phyloP scores from a whole-genome alignment of 2,113 vertebrate genomes.

The Ibidorhyncha struthersii region DNA sequence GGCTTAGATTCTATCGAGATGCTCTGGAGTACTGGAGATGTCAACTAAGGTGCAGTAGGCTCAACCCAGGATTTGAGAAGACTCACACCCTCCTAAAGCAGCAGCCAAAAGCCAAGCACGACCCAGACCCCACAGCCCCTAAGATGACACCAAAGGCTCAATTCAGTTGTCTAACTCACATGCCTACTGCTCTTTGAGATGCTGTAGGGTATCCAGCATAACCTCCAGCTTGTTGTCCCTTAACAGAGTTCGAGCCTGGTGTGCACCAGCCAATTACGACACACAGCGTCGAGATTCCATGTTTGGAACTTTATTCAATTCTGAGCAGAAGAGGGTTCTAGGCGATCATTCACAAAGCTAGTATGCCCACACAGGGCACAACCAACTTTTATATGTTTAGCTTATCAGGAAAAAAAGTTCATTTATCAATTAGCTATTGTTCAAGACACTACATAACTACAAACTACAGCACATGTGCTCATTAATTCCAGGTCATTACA shows the following conservation, averaged over 20 bases:
- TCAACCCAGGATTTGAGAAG: not conserved
- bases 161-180: not conserved
- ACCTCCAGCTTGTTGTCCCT: not conserved
- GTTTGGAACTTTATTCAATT: not conserved
- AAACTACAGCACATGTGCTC: not conserved
- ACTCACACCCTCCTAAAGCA: not conserved
- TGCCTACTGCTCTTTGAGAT: no score
- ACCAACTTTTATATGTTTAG: not conserved
- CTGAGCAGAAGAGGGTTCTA: not conserved
- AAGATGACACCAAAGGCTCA: not conserved
- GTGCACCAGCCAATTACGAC: not conserved
- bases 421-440: not conserved
- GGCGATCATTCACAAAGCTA: not conserved
- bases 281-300: not conserved
- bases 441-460: not conserved
- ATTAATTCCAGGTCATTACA: not conserved
- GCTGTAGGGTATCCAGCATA: not conserved
- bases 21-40: not conserved
- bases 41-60: not conserved
- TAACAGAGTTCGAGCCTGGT: not conserved
- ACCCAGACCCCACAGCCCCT: not conserved
- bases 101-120: not conserved
- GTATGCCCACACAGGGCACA: not conserved
- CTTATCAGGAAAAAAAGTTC: not conserved
- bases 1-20: not conserved